Evolutionary conservation across 2,113 vertebrate genomes (phyloP).

Genomic region (Zapus hudsonius): DNA sequence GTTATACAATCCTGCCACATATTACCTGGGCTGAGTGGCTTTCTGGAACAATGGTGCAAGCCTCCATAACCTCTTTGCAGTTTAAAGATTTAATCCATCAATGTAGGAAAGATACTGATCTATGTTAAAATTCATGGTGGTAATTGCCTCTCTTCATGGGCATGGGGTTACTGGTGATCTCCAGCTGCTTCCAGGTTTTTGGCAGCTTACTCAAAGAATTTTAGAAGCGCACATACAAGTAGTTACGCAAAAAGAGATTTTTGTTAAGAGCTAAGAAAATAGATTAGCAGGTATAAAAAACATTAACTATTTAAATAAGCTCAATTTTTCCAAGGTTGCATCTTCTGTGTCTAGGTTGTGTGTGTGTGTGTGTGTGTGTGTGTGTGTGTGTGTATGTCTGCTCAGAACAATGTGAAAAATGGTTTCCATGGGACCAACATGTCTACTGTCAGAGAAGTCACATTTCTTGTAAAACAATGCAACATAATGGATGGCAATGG

Average conservation of each 20-base stretch:
- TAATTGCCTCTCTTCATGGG: too few relatives aligned
- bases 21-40: too few relatives aligned
- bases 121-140: background rate
- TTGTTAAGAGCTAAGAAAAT: background rate
- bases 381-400: slow-evolving; percentile 39
- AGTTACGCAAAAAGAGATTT: too few relatives aligned
- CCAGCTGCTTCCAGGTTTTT: too few relatives aligned
- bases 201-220: too few relatives aligned
- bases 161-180: too few relatives aligned
- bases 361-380: background rate
- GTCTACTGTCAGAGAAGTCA: slow-evolving; percentile 51
- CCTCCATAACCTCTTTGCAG: too few relatives aligned
- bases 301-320: slow-evolving; percentile 46
- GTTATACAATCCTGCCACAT: too few relatives aligned
- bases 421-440: slow-evolving; percentile 47
- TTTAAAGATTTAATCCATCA: too few relatives aligned
- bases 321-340: slow-evolving; percentile 31
- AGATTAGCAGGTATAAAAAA: background rate
- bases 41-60: too few relatives aligned
- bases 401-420: slow-evolving; percentile 44
- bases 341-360: slow-evolving; percentile 46
- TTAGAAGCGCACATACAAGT: too few relatives aligned
- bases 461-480: slow-evolving; percentile 68
- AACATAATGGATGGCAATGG: slow-evolving; percentile 52
- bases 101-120: background rate